Conservation (phyloP, 2,888 invertebrate species). For the Callosobruchus maculatus region DNA sequence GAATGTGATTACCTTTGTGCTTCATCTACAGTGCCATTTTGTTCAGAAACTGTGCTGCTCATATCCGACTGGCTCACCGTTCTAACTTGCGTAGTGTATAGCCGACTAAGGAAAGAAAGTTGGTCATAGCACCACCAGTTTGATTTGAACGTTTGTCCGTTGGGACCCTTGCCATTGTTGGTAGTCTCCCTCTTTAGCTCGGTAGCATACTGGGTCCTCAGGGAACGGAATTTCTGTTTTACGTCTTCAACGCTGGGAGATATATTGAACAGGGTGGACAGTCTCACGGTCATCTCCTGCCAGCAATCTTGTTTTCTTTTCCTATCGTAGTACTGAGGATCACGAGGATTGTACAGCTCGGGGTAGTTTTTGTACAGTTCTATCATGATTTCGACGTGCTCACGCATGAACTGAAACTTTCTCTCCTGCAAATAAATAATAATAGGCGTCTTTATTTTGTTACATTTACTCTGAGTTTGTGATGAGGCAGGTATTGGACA, state of each 20-base stretch:
- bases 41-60: not conserved
- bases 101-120: not conserved
- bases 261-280: not conserved
- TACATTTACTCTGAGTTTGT: too few relatives aligned
- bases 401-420: not conserved
- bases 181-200: not conserved
- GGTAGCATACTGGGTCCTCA: not conserved
- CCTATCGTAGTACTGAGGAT: not conserved
- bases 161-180: not conserved
- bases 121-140: not conserved
- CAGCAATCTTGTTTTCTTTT: not conserved
- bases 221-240: not conserved
- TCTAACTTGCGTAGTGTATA: not conserved
- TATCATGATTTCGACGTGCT: not conserved
- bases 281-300: not conserved
- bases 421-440: not conserved
- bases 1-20: not conserved
- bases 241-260: not conserved
- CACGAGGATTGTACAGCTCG: not conserved
- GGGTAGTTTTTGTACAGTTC: not conserved
- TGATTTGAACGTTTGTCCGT: not conserved
- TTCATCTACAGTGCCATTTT: not conserved
- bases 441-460: too few relatives aligned
- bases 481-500: too few relatives aligned
- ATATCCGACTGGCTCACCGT: not conserved